These are phyloP conservation scores for Montipora cactus DNA, from an alignment of 64 coral and sea anemone species.

Conservation along the genomic window DNA sequence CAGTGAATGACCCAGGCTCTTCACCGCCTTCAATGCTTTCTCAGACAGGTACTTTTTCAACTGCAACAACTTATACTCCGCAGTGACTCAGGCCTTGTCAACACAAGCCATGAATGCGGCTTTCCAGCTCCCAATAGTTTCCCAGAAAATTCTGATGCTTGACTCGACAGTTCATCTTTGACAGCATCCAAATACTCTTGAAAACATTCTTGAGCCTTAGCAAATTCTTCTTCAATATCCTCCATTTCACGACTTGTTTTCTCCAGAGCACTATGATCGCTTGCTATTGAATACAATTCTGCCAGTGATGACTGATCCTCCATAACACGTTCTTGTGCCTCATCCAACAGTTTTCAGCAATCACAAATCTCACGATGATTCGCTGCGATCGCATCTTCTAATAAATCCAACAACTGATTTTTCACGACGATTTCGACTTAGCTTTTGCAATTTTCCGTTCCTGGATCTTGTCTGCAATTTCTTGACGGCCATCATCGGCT, in stretches of 20 bases:
- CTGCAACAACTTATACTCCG: slow-evolving; percentile 68
- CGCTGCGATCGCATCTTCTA: neutral
- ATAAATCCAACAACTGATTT: neutral
- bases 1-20: slow-evolving; percentile 48
- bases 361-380: neutral
- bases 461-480: slow-evolving; percentile 2
- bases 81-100: slow-evolving; percentile 58
- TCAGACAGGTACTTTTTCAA: slow-evolving; percentile 53
- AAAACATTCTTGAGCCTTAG: neutral
- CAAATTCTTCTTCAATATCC: neutral
- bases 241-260: neutral
- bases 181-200: neutral
- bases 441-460: neutral
- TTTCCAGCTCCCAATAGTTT: slow-evolving; percentile 56
- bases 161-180: neutral
- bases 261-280: neutral
- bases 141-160: neutral
- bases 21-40: slow-evolving; percentile 45
- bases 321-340: neutral
- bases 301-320: neutral
- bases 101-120: slow-evolving; percentile 61
- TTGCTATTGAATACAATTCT: neutral
- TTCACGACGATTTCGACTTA: neutral
- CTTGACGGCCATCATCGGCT: neutral
- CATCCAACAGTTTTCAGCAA: neutral